These are phyloP conservation scores for Odontomyia ornata DNA, from an alignment of 2,888 invertebrate genomes.

Conservation along the genomic window DNA sequence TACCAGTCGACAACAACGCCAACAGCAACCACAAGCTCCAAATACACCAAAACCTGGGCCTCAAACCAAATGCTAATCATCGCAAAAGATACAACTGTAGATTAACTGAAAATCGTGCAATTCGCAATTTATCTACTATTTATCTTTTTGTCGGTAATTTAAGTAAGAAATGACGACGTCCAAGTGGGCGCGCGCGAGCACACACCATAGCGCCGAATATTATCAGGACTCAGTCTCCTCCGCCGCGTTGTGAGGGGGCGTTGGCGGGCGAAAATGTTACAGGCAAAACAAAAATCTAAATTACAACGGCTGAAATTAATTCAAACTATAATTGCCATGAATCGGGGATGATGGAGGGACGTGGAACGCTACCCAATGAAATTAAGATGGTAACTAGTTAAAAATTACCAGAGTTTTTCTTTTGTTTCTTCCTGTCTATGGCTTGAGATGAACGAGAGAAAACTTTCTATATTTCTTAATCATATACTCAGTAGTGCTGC, in stretches of 20 bases:
- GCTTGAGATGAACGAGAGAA: not conserved
- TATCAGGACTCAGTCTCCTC: too few relatives aligned
- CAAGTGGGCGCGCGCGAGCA: not conserved
- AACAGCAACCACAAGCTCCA: not conserved
- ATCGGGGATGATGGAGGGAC: not conserved
- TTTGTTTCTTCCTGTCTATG: too few relatives aligned
- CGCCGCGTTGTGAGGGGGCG: not conserved
- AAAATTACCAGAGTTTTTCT: not conserved
- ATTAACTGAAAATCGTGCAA: slow-evolving; percentile 30
- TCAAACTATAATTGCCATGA: not conserved
- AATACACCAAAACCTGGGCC: not conserved
- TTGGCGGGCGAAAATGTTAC: not conserved
- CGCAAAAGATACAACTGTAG: slow-evolving; percentile 31
- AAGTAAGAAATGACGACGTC: not conserved
- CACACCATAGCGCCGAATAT: not conserved
- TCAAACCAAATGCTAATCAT: slow-evolving; percentile 30
- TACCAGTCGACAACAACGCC: not conserved
- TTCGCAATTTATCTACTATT: slow-evolving; percentile 35
- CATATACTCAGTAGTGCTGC: not conserved
- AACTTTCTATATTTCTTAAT: slow-evolving; percentile 2
- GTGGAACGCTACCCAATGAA: not conserved
- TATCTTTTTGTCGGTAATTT: slow-evolving; percentile 22
- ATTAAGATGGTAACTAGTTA: not conserved
- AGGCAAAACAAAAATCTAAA: not conserved
- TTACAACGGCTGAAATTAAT: not conserved